A percentile compares a stretch with the other conserved stretches of the same genome.
Conservation (phyloP, 1,140 invertebrate species). For the Campoletis sonorensis region DNA sequence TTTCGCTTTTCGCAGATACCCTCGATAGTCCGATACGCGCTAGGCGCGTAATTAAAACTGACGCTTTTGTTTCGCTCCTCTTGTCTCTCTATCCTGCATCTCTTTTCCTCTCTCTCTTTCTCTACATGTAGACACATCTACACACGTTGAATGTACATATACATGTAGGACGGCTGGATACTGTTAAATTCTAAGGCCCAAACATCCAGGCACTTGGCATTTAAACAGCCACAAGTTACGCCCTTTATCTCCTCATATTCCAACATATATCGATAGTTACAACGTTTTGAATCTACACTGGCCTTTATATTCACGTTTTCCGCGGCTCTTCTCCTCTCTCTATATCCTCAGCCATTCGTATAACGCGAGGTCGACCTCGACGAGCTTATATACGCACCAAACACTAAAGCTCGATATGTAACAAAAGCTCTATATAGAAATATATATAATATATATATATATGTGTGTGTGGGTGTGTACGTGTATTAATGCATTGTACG, state of each 20-base stretch:
- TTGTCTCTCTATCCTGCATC: neutral
- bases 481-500: neutral
- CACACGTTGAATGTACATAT: too few relatives aligned
- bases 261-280: neutral
- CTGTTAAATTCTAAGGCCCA: too few relatives aligned
- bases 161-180: too few relatives aligned
- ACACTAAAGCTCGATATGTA: neutral
- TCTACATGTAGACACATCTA: neutral
- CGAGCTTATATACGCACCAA: constrained; percentile 25
- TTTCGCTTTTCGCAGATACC: constrained; percentile 55
- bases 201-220: neutral
- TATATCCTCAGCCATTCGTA: neutral
- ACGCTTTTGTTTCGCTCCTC: constrained; percentile 61
- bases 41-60: constrained; percentile 64
- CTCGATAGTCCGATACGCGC: constrained; percentile 55
- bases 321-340: constrained; percentile 7
- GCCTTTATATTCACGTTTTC: constrained; percentile 8
- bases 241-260: neutral
- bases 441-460: too few relatives aligned
- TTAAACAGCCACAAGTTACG: neutral
- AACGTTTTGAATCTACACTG: constrained; percentile 7
- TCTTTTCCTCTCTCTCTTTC: neutral
- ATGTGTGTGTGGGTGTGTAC: too few relatives aligned
- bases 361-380: neutral
- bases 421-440: neutral